Evolutionary conservation across 2,888 invertebrate species (phyloP).

Genomic region (Mythimna pallens): DNA sequence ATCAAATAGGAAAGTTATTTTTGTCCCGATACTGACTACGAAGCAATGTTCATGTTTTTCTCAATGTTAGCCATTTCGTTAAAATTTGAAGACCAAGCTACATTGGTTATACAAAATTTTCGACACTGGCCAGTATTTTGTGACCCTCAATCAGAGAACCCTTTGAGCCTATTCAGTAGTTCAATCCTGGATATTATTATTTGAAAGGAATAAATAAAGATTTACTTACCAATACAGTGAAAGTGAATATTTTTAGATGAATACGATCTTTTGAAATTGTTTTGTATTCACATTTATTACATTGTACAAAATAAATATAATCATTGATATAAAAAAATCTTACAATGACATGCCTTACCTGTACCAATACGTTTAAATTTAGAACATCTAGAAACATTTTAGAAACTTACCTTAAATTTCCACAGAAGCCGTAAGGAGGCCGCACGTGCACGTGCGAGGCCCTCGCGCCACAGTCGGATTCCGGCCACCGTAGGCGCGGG

Average conservation of each 20-base stretch:
- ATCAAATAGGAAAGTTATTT: slow-evolving; percentile 18
- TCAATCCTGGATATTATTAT: slow-evolving; percentile 39
- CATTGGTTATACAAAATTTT: neutral
- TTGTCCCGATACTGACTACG: slow-evolving; percentile 23
- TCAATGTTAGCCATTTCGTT: slow-evolving; percentile 30
- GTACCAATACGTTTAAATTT: neutral
- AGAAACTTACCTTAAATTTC: too few relatives aligned
- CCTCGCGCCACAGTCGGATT: too few relatives aligned
- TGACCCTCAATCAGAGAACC: slow-evolving; percentile 21
- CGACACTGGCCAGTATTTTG: neutral
- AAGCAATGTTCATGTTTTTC: slow-evolving; percentile 28
- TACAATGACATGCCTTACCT: neutral
- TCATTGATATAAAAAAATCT: neutral
- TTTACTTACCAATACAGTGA: slow-evolving; percentile 23
- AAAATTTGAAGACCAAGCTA: slow-evolving; percentile 27
- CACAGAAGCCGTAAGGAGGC: too few relatives aligned
- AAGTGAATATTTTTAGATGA: slow-evolving; percentile 23
- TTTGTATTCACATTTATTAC: slow-evolving; percentile 7
- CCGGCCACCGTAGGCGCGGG: too few relatives aligned
- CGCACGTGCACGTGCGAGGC: too few relatives aligned
- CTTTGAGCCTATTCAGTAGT: slow-evolving; percentile 44
- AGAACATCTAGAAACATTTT: too few relatives aligned
- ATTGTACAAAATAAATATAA: neutral
- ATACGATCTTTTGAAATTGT: slow-evolving; percentile 22
- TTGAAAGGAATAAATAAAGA: slow-evolving; percentile 46